Evolutionary conservation across 1,140 invertebrate species (phyloP), one percentile per base, ranked within the genome.

Genomic region (Planococcus citri): DNA sequence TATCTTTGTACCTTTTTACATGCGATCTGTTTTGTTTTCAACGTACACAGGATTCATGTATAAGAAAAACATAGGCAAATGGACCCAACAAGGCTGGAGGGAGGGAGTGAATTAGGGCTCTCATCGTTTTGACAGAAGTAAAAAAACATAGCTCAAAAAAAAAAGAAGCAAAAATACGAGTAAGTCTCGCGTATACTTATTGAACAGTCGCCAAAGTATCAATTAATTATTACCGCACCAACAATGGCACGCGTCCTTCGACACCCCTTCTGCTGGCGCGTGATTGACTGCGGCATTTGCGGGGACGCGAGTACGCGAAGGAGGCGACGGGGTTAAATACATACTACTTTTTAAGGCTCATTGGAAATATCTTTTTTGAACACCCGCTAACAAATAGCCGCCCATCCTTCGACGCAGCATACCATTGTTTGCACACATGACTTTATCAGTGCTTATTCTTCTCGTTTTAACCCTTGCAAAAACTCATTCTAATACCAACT

Each of bases 381-480:
- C 41, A 51, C 41, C 41, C 41, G 41, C 41, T 51, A 51, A 51
- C 41, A 51, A 51, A 51, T 51, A 51, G 41, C 41, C 41, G 41
- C 41, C 41, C 41, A 51, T 51, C 41, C 41, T 51, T 24, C 60
- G 20, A 27, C 4, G 60, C 22, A 64, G 60, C 60, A 25, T 64
- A 27, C 60, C 60, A 64, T 64, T 64, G 60, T 64, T 64, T 64
- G 60, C 60, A 64, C 60, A 64, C 60, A 64, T 27, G 60, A 64
- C 60, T 64, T 64, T 64, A 64, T 64, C 60, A 64, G 60, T 27
- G 25, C 22, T 27, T 24, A 64, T 64, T 64, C 21, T 64, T 64
- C 60, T 64, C 25, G n/a, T n/a, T 64, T 64, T 27, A 64, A 64
- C 60, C 60, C 60, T 64, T 64, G 60, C 60, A 27, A 64, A 64